phyloP scores from a whole-genome alignment of 2,113 vertebrate species.

The Osmerus eperlanus region DNA sequence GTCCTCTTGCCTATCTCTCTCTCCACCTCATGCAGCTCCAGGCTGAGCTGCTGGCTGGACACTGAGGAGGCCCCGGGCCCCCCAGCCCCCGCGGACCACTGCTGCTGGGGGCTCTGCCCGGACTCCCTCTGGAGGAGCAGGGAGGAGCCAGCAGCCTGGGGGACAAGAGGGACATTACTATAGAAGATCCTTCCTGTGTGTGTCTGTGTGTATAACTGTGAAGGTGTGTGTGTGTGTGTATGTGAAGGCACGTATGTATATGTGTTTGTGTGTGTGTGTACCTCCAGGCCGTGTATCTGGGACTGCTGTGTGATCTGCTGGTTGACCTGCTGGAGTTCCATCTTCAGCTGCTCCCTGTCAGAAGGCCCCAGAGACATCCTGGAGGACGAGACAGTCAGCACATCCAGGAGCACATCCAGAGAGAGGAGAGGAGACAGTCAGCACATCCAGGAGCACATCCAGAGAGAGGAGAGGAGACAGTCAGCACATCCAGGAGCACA shows the following conservation, averaged over 20 bases:
- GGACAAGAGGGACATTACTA: slow-evolving; percentile 39
- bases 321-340: slow-evolving; percentile 95
- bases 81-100: slow-evolving; percentile 76
- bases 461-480: too few relatives aligned
- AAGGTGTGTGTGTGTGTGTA: background rate
- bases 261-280: slow-evolving; percentile 48
- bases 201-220: background rate
- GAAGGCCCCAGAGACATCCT: slow-evolving; percentile 78
- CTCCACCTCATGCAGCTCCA: slow-evolving; percentile 96
- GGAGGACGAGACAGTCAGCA: background rate
- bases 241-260: background rate
- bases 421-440: too few relatives aligned
- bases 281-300: slow-evolving; percentile 88
- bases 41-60: slow-evolving; percentile 93
- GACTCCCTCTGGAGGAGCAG: slow-evolving; percentile 89
- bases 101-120: slow-evolving; percentile 59
- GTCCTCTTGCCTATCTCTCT: slow-evolving; percentile 96
- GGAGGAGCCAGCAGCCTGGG: slow-evolving; percentile 86
- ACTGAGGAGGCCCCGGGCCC: slow-evolving; percentile 63
- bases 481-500: background rate
- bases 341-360: slow-evolving; percentile 90
- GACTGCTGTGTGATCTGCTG: slow-evolving; percentile 97
- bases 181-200: too few relatives aligned
- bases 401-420: too few relatives aligned
- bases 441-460: too few relatives aligned